Percentiles rank a stretch among this genome's conserved stretches.
phyloP scores from a whole-genome alignment of 2,797 vertebrate species.

The Pangasius mekongensis region DNA sequence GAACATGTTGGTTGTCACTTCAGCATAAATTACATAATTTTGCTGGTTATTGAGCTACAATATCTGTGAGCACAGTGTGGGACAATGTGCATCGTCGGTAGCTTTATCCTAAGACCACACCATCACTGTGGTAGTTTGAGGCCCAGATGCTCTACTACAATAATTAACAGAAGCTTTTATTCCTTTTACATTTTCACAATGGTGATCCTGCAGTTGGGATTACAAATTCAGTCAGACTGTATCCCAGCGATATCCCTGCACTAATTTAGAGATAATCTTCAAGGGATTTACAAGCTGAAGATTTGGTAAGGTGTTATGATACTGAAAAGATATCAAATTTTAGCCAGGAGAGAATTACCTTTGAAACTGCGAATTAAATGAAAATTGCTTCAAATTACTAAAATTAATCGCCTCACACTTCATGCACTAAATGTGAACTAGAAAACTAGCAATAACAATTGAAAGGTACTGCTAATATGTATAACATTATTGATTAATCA shows the following conservation, averaged over 20 bases:
- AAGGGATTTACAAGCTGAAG: neutral
- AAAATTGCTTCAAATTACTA: neutral
- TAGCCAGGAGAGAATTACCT: neutral
- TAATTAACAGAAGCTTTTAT: conserved; percentile 3
- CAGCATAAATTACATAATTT: neutral
- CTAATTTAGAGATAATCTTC: neutral
- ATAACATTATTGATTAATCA: neutral
- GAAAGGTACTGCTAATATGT: neutral
- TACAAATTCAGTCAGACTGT: neutral
- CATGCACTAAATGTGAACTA: neutral
- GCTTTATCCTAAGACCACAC: neutral
- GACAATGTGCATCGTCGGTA: neutral
- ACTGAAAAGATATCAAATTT: neutral
- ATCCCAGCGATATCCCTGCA: neutral
- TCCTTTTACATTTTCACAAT: neutral
- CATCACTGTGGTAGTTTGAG: neutral
- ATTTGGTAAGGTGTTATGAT: neutral
- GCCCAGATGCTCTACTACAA: neutral
- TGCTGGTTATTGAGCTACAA: neutral
- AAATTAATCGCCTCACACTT: neutral
- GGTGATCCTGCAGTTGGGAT: neutral
- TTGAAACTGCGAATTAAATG: neutral
- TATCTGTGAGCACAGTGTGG: neutral
- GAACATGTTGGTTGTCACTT: neutral
- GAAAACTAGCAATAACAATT: neutral